phyloP scores from a whole-genome alignment of 2,888 invertebrate species.

The Lamellibrachia columna region DNA sequence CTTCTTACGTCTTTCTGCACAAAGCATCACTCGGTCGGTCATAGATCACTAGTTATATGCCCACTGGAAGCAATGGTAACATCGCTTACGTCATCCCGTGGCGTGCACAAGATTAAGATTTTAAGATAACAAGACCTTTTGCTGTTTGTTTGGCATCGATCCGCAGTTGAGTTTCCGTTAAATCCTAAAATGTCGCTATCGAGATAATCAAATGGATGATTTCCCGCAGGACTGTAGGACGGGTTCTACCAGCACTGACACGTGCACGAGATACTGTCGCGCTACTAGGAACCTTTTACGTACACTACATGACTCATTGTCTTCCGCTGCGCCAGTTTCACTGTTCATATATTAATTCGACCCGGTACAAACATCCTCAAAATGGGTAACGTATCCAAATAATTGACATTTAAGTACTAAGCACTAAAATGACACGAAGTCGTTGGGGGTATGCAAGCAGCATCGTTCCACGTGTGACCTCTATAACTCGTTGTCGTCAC shows the following conservation, averaged over 20 bases:
- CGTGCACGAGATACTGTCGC: too few species aligned
- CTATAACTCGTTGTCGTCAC: too few species aligned
- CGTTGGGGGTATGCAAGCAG: neutral
- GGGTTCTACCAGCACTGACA: too few species aligned
- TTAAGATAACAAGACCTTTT: neutral
- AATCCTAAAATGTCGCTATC: neutral
- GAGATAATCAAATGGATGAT: neutral
- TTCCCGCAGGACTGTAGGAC: too few species aligned
- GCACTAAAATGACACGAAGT: neutral
- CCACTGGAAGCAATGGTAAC: neutral
- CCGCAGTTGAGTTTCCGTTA: neutral
- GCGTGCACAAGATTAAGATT: neutral
- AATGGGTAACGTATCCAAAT: neutral
- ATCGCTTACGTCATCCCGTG: neutral
- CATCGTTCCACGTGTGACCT: neutral
- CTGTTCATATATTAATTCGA: neutral
- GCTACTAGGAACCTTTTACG: neutral
- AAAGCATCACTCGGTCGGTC: neutral
- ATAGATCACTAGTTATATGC: neutral
- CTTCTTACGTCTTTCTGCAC: neutral
- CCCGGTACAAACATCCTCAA: neutral
- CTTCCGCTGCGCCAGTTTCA: neutral
- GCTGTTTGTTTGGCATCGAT: neutral
- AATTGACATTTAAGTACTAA: neutral
- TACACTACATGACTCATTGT: neutral